Base-by-base conservation (phyloP, 2,888 invertebrate species). In the Teinopalpus imperialis region DNA sequence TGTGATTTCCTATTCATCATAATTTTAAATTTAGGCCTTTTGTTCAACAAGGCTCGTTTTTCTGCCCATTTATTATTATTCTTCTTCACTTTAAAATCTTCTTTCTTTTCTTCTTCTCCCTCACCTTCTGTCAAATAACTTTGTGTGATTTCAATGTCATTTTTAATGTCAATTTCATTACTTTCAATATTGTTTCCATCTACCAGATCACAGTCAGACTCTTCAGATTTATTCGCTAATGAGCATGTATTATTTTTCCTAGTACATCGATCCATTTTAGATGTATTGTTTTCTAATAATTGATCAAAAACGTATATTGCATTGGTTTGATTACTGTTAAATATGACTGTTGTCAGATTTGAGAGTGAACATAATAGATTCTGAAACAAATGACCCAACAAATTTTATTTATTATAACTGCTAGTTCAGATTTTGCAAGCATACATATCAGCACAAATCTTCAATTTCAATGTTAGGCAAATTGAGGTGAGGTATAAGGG, bases 21-120 rank as follows among this genome's bases (percentile, higher is more conserved):
- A 1, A 66, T 56, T 59, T 58, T 64, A 26, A 66, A 72, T 56
- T 74, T 74, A 0, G 63, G 64, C 23, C 62, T 69, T 21, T 64
- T 68, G 44, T 69, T 71, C 7, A 56, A 53, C 8, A 53, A 9
- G 0, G 61, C 62, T 7, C 55, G 50, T 48, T 63, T 59, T 8
- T 42, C 46, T 0, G 66, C 66, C 74, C 72, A 73, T 1, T 59
- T 57, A 34, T 59, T 70, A 2, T 9, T 47, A 12, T 14, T 53
- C 10, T 44, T 45, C 32, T 51, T 53, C 7, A 18, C 53, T 32
- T 30, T 43, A 0, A 2, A 26, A 1, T 9, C n/a, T 2, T 2
- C 1, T 14, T 31, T 32, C 8, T 26, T 2, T 26, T 2, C 12
- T 23, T 26, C 3, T 14, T 26, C 1, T 26, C 2, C 12, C 12